phyloP scores from a whole-genome alignment of 2,113 vertebrate species.

The Syngnathoides biaculeatus region DNA sequence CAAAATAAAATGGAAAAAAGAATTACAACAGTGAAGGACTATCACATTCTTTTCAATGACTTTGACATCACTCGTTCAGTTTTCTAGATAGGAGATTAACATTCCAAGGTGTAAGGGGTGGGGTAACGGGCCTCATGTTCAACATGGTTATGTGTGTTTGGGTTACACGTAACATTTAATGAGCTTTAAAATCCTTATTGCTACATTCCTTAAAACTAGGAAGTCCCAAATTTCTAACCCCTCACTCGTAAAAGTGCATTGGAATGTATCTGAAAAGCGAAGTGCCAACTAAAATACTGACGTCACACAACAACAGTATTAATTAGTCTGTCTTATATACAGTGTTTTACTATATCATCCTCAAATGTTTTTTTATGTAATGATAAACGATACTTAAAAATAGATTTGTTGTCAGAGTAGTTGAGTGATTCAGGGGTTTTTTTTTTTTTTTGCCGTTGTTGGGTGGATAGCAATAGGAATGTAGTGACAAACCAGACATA shows the following conservation, averaged over 20 bases:
- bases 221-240: background rate
- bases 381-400: background rate
- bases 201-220: background rate
- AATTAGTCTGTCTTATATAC: background rate
- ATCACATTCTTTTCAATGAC: constrained; percentile 23
- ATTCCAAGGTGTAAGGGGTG: too few species aligned
- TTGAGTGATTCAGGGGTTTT: background rate
- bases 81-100: background rate
- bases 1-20: constrained; percentile 21
- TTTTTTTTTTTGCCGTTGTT: background rate
- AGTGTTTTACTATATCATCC: background rate
- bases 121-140: background rate
- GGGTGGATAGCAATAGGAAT: background rate
- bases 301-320: background rate
- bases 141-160: background rate
- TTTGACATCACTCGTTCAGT: constrained; percentile 13
- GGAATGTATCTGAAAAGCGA: background rate
- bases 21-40: constrained; percentile 26
- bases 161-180: too few species aligned
- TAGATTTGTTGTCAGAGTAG: background rate
- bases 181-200: background rate
- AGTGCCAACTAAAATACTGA: background rate
- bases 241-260: background rate
- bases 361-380: background rate
- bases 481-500: background rate